phyloP scores from a whole-genome alignment of 2,888 invertebrate genomes.

The Allygus modestus region DNA sequence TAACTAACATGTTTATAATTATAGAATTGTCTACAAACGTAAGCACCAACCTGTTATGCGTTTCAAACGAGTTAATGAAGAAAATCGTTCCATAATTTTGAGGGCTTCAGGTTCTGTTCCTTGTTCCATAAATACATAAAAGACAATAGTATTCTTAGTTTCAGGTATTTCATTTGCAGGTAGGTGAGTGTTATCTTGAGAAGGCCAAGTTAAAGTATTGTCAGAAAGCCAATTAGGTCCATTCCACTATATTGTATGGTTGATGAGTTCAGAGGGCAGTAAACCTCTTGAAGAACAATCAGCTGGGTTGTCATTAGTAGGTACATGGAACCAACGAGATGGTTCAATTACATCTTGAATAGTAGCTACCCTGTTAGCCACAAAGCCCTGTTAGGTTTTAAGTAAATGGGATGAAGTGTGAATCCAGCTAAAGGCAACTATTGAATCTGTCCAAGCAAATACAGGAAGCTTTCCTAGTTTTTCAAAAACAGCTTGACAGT shows the following conservation, averaged over 20 bases:
- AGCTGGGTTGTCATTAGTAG: neutral
- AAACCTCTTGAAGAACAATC: conserved; percentile 5
- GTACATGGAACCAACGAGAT: neutral
- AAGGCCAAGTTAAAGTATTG: neutral
- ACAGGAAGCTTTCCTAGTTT: neutral
- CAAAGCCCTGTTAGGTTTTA: neutral
- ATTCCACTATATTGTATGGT: neutral
- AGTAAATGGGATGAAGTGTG: neutral
- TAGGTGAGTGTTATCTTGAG: neutral
- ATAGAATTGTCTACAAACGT: too few relatives aligned
- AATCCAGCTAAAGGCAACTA: neutral
- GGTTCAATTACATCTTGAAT: conserved; percentile 11
- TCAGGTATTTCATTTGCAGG: neutral
- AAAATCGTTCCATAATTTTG: neutral
- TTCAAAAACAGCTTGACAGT: neutral
- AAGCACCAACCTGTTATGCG: neutral
- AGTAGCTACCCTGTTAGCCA: neutral
- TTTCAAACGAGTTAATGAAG: neutral
- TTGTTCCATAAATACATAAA: neutral
- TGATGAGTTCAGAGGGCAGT: neutral
- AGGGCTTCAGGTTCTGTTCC: neutral
- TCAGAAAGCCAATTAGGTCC: neutral
- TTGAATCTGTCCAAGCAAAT: conserved; percentile 12
- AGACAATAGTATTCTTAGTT: neutral
- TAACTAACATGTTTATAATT: too few relatives aligned